Conservation (phyloP, 2,797 vertebrate species). For the Esox lucius region DNA sequence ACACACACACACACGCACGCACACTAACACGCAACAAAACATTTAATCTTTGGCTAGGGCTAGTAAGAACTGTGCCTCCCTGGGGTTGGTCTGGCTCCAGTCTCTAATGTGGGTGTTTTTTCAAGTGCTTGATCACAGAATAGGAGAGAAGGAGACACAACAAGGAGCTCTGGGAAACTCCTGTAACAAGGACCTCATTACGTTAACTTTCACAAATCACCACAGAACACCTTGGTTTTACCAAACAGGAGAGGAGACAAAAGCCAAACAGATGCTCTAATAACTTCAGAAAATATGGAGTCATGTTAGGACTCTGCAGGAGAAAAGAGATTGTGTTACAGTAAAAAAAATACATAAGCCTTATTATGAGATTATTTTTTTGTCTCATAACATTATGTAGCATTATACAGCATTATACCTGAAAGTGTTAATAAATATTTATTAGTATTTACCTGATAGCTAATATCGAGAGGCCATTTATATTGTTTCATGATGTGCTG, state of each 20-base stretch:
- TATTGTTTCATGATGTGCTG: background rate
- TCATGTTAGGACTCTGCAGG: background rate
- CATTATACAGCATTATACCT: background rate
- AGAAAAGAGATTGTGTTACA: background rate
- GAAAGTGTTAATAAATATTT: background rate
- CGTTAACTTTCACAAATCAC: constrained; percentile 36
- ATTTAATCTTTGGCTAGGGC: background rate
- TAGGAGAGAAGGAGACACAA: constrained; percentile 4
- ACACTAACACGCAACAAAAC: background rate
- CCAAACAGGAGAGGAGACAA: background rate
- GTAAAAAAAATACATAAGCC: background rate
- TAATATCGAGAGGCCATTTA: background rate
- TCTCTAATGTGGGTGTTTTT: constrained; percentile 1
- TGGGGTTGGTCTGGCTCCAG: background rate
- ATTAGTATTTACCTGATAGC: background rate
- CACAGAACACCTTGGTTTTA: constrained; percentile 30
- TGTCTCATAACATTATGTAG: background rate
- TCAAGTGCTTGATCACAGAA: background rate
- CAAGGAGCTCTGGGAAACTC: background rate
- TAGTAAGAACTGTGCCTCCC: background rate
- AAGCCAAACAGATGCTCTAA: background rate
- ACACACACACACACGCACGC: constrained; percentile 2
- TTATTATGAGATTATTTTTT: background rate
- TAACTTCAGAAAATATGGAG: background rate
- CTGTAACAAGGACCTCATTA: constrained; percentile 46